These are phyloP conservation scores for Pseudochaenichthys georgianus DNA, from an alignment of 2,797 vertebrate species.

Conservation along the genomic window DNA sequence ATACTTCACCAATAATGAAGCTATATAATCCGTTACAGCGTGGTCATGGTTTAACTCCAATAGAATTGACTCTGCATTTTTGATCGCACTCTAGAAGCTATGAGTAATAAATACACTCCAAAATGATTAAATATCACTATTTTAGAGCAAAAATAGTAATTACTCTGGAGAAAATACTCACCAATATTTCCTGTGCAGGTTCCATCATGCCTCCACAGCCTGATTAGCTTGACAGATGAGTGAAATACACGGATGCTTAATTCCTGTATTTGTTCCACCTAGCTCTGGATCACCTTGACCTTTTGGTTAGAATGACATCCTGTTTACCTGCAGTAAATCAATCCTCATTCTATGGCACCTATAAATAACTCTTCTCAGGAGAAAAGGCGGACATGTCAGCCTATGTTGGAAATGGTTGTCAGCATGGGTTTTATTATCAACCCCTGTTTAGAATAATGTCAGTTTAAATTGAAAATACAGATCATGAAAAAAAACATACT, in stretches of 20 bases:
- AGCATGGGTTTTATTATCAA: conserved; percentile 17
- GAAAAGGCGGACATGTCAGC: conserved; percentile 49
- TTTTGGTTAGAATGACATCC: conserved; percentile 58
- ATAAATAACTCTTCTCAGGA: conserved; percentile 65
- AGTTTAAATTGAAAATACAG: conserved; percentile 20
- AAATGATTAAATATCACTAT: too few relatives aligned
- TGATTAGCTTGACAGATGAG: conserved; percentile 43
- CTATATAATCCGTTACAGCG: too few relatives aligned
- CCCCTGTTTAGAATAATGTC: conserved; percentile 5
- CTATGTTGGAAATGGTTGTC: conserved; percentile 16
- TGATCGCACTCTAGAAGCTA: too few relatives aligned
- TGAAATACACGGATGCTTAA: conserved; percentile 40
- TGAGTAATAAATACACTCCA: too few relatives aligned
- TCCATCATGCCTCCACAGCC: conserved; percentile 3
- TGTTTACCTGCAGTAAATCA: conserved; percentile 73
- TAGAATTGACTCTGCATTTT: too few relatives aligned
- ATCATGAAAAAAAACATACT: too few relatives aligned
- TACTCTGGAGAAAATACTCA: too few relatives aligned
- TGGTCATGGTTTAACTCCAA: too few relatives aligned
- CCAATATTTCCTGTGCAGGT: not conserved
- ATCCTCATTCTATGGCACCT: conserved; percentile 65
- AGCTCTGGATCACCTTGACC: conserved; percentile 73
- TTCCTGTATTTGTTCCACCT: conserved; percentile 41
- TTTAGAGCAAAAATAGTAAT: too few relatives aligned
- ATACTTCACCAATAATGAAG: too few relatives aligned